phyloP scores from a whole-genome alignment of 2,888 invertebrate species.

The Psylliodes chrysocephalus region DNA sequence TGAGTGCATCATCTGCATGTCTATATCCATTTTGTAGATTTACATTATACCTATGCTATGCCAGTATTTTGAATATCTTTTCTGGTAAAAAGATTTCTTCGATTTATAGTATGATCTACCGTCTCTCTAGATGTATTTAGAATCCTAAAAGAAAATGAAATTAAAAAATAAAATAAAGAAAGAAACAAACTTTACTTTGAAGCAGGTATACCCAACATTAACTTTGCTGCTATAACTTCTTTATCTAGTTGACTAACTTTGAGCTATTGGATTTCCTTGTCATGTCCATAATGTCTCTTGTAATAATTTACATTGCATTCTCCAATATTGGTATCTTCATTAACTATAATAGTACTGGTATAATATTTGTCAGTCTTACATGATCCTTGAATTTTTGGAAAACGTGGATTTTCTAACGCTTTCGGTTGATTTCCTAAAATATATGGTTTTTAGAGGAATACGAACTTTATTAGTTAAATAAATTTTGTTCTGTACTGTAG shows the following conservation, averaged over 20 bases:
- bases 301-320: slow-evolving; percentile 8
- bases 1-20: slow-evolving; percentile 19
- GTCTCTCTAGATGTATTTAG: slow-evolving; percentile 15
- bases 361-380: slow-evolving; percentile 5
- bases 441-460: not conserved
- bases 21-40: slow-evolving; percentile 18
- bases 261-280: slow-evolving; percentile 7
- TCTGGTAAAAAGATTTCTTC: no score
- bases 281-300: slow-evolving; percentile 2
- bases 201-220: slow-evolving; percentile 6
- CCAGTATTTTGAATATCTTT: no score
- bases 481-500: not conserved
- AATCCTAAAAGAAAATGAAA: no score
- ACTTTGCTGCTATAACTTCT: slow-evolving; percentile 7
- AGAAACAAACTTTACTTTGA: no score
- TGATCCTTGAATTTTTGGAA: slow-evolving; percentile 6
- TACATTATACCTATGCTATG: slow-evolving; percentile 1
- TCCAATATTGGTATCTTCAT: slow-evolving; percentile 3
- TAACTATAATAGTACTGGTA: slow-evolving; percentile 5
- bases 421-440: not conserved
- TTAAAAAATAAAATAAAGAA: no score
- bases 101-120: not conserved
- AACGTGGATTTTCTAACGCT: not conserved
- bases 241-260: not conserved
- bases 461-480: not conserved